Evolutionary conservation across 2,888 invertebrate genomes (phyloP).

Genomic region (Rhamnusium bicolor): DNA sequence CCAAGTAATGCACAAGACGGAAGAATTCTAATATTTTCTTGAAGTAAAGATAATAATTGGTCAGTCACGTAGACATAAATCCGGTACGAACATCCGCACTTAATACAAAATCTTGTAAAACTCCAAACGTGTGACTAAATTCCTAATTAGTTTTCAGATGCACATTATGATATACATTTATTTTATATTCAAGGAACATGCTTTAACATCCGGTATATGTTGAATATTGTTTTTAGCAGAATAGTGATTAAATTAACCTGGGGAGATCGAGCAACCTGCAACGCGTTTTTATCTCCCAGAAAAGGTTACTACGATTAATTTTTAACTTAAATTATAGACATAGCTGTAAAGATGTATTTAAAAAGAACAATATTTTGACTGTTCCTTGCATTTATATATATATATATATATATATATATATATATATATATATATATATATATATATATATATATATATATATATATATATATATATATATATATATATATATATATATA

Average conservation of each 20-base stretch:
- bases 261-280: too few species aligned
- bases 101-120: not conserved
- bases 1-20: not conserved
- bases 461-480: too few species aligned
- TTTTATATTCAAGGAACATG: not conserved
- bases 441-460: too few species aligned
- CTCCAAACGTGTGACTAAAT: not conserved
- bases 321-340: too few species aligned
- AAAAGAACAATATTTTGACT: too few species aligned
- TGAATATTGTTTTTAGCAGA: not conserved
- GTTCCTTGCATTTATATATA: too few species aligned
- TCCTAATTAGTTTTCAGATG: not conserved
- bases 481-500: too few species aligned
- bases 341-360: too few species aligned
- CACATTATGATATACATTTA: not conserved
- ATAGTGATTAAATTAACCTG: not conserved
- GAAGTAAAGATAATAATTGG: not conserved
- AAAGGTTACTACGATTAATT: too few species aligned
- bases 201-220: slow-evolving; percentile 1
- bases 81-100: slow-evolving; percentile 11
- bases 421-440: too few species aligned
- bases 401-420: too few species aligned
- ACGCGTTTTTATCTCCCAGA: too few species aligned
- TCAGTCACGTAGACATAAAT: not conserved
- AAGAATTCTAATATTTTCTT: not conserved